Evolutionary conservation across 64 coral and sea anemone genomes (phyloP).

Genomic region (Platygyra sinensis): DNA sequence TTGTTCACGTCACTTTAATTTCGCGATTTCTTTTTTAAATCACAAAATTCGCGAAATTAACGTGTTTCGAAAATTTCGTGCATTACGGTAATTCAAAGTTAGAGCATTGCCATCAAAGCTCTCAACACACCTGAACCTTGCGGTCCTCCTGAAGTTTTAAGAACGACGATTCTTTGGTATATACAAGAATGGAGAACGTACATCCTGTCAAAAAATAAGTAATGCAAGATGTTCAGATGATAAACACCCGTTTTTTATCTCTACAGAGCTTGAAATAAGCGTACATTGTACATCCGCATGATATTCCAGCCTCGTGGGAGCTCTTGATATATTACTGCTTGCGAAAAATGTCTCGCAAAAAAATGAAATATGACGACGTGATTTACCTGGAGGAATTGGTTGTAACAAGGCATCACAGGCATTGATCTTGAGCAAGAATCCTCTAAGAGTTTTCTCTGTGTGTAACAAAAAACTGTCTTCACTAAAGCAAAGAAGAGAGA

Average conservation of each 20-base stretch:
- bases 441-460: slow-evolving; percentile 66
- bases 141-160: slow-evolving; percentile 43
- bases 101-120: no score
- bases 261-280: no score
- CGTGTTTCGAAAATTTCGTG: no score
- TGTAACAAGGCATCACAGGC: slow-evolving; percentile 68
- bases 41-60: no score
- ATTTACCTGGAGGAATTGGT: slow-evolving; percentile 61
- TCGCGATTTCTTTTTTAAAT: no score
- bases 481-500: not conserved
- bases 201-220: slow-evolving; percentile 25
- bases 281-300: no score
- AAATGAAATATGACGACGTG: not conserved
- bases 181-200: slow-evolving; percentile 60
- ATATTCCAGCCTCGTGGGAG: no score
- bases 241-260: not conserved
- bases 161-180: slow-evolving; percentile 61
- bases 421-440: slow-evolving; percentile 77
- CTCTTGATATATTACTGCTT: not conserved
- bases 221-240: not conserved
- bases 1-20: no score
- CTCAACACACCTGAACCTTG: slow-evolving; percentile 31
- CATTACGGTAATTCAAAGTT: no score
- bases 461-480: slow-evolving; percentile 64
- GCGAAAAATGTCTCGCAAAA: not conserved